Conservation (phyloP, 2,888 invertebrate species). For the Eupithecia abbreviata region DNA sequence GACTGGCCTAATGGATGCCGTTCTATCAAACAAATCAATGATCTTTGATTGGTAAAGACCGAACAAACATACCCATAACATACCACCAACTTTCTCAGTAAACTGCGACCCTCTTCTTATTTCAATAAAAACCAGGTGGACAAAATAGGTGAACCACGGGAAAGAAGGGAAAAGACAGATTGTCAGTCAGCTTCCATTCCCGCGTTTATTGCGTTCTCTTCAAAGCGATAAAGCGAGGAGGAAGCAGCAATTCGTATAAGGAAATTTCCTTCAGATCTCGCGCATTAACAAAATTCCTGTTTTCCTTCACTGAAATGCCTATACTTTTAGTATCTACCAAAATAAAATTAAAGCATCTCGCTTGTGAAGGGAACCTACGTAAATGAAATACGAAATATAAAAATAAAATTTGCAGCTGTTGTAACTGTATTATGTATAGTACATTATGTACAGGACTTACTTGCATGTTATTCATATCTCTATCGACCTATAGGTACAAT, state of each 20-base stretch:
- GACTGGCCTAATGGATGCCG: not conserved
- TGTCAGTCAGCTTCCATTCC: not conserved
- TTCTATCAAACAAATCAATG: not conserved
- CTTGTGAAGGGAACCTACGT: no score
- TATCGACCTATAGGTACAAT: not conserved
- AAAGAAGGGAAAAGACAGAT: slow-evolving; percentile 6
- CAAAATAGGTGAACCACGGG: no score
- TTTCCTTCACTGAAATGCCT: no score
- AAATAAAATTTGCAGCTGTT: not conserved
- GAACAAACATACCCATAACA: not conserved
- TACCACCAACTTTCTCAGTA: not conserved
- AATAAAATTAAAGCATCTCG: not conserved
- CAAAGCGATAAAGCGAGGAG: slow-evolving; percentile 5
- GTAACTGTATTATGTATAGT: no score
- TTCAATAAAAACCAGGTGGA: not conserved
- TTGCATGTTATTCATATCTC: not conserved
- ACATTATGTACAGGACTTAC: not conserved
- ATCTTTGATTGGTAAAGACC: not conserved
- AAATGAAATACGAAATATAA: no score
- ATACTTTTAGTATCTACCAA: not conserved
- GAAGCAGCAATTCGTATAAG: not conserved
- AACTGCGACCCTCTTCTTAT: not conserved
- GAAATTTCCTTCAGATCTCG: slow-evolving; percentile 1
- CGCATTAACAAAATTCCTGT: not conserved
- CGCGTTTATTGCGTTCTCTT: slow-evolving; percentile 6